Evolutionary conservation across 2,797 vertebrate genomes (phyloP).

Genomic region (Nyctibius grandis): DNA sequence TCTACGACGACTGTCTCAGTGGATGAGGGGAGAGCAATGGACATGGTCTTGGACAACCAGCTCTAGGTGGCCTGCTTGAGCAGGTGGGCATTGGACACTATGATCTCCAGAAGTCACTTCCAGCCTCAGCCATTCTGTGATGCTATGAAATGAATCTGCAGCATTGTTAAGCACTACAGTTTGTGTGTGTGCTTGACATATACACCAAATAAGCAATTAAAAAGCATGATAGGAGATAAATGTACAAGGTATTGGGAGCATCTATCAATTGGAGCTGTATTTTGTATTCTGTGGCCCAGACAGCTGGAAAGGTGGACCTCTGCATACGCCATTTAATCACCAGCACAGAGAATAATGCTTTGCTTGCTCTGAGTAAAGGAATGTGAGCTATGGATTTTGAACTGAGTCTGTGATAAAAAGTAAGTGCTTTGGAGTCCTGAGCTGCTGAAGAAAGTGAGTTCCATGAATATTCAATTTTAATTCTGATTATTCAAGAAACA

Average conservation of each 20-base stretch:
- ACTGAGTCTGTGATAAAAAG: background rate
- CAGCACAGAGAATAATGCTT: background rate
- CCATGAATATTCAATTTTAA: background rate
- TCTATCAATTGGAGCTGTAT: background rate
- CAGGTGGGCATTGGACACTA: background rate
- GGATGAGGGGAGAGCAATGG: background rate
- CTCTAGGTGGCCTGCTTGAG: background rate
- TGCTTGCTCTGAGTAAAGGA: background rate
- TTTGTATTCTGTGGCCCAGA: background rate
- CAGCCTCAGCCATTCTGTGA: background rate
- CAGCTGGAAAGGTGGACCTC: background rate
- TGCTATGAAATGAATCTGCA: background rate
- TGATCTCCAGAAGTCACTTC: background rate
- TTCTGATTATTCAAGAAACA: background rate
- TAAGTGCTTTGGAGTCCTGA: background rate
- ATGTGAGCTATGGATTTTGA: background rate
- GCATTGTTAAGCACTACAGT: background rate
- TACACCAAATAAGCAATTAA: background rate
- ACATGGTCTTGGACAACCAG: background rate
- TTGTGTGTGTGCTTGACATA: background rate
- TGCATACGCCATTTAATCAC: background rate
- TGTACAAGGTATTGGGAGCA: background rate
- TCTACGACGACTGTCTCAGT: background rate
- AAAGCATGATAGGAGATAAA: background rate
- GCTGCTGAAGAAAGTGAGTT: background rate